A percentile compares a stretch with the other conserved stretches of the same genome.
These are phyloP conservation scores for Drosophila anceps DNA, from an alignment of 2,888 invertebrate genomes.

Conservation along the genomic window DNA sequence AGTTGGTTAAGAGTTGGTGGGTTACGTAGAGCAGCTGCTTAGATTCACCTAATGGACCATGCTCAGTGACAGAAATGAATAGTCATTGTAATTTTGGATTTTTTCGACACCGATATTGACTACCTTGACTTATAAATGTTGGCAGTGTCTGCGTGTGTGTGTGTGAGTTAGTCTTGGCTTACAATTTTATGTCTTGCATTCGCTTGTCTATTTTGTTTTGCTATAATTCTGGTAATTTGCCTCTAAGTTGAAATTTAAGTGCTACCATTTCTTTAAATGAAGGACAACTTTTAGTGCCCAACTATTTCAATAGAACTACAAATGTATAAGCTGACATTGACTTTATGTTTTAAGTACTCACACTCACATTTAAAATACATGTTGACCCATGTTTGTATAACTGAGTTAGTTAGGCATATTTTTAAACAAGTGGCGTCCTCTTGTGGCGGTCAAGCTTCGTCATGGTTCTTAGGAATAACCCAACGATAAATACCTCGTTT, in stretches of 20 bases:
- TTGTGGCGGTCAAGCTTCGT: slow-evolving; percentile 15
- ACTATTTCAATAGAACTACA: slow-evolving; percentile 1
- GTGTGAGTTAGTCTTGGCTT: slow-evolving; percentile 16
- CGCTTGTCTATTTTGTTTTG: slow-evolving; percentile 28
- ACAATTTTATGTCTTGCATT: slow-evolving; percentile 24
- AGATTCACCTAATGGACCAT: slow-evolving; percentile 56
- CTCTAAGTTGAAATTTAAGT: slow-evolving; percentile 26
- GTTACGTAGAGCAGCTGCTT: slow-evolving; percentile 16
- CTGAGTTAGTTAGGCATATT: neutral
- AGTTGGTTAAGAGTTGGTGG: slow-evolving; percentile 5
- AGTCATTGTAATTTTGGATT: slow-evolving; percentile 76
- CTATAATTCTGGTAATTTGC: slow-evolving; percentile 39
- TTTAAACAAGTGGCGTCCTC: slow-evolving; percentile 1
- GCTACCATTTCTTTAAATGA: slow-evolving; percentile 28
- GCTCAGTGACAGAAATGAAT: slow-evolving; percentile 48
- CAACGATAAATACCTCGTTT: slow-evolving; percentile 13
- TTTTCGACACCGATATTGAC: slow-evolving; percentile 58
- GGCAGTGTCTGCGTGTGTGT: slow-evolving; percentile 13
- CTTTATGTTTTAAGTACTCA: neutral
- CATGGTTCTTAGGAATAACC: slow-evolving; percentile 39
- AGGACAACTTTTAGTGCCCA: slow-evolving; percentile 20
- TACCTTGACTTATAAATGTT: slow-evolving; percentile 76
- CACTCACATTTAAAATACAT: neutral
- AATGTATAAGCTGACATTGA: neutral
- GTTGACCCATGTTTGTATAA: neutral